Percentiles rank a stretch among this genome's conserved stretches.
Evolutionary conservation across 2,888 invertebrate genomes (phyloP).

Genomic region (Catocala sponsa): DNA sequence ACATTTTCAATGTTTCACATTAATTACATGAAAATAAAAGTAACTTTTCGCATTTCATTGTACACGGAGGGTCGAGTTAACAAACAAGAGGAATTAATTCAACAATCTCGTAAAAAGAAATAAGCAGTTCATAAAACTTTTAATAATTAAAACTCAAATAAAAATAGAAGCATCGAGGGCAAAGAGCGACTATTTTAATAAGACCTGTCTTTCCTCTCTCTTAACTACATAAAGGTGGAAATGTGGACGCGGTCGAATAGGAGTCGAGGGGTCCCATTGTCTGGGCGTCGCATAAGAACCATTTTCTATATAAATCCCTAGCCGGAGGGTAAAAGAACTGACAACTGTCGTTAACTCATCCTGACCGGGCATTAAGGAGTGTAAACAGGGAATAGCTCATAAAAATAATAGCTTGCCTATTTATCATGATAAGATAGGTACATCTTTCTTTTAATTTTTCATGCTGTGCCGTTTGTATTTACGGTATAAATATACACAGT

Average conservation of each 20-base stretch:
- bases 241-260: slow-evolving; percentile 30
- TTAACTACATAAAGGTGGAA: slow-evolving; percentile 20
- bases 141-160: slow-evolving; percentile 87
- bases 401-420: slow-evolving; percentile 71
- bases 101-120: slow-evolving; percentile 86
- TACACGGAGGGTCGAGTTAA: slow-evolving; percentile 68
- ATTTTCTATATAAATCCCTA: slow-evolving; percentile 71
- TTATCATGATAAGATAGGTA: slow-evolving; percentile 55
- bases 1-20: slow-evolving; percentile 33
- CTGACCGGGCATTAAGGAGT: slow-evolving; percentile 75
- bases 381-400: slow-evolving; percentile 79
- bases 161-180: slow-evolving; percentile 76
- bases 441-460: slow-evolving; percentile 36
- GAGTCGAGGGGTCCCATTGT: slow-evolving; percentile 55
- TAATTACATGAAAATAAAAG: slow-evolving; percentile 49
- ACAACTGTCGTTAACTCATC: slow-evolving; percentile 85
- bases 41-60: slow-evolving; percentile 63
- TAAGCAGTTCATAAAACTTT: slow-evolving; percentile 88
- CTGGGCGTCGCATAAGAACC: slow-evolving; percentile 60
- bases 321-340: slow-evolving; percentile 76
- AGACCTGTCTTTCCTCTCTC: slow-evolving; percentile 48
- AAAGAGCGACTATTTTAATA: slow-evolving; percentile 56
- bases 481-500: too few relatives aligned
- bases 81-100: slow-evolving; percentile 86
- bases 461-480: background rate